Percentiles rank a stretch among this genome's conserved stretches.
phyloP scores from a whole-genome alignment of 2,113 vertebrate species.

The Symphodus melops region DNA sequence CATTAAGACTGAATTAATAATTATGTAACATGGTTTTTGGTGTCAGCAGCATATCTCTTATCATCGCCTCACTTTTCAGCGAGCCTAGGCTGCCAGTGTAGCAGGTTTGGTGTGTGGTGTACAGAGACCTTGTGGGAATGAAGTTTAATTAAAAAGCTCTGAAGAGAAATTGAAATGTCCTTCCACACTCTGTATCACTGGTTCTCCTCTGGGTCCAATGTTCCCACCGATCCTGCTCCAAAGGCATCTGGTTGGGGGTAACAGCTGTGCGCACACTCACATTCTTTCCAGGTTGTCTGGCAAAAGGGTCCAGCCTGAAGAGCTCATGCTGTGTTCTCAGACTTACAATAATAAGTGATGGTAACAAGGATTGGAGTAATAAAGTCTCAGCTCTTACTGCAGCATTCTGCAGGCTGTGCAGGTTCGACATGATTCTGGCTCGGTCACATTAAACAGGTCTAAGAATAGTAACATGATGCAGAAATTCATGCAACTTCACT shows the following conservation, averaged over 20 bases:
- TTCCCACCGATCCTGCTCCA: slow-evolving; percentile 16
- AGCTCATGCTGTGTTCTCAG: slow-evolving; percentile 12
- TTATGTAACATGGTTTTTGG: too few relatives aligned
- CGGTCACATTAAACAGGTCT: slow-evolving; percentile 4
- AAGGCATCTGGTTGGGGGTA: slow-evolving; percentile 30
- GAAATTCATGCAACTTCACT: too few relatives aligned
- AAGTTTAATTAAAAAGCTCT: not conserved
- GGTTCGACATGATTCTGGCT: not conserved
- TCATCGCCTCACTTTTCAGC: too few relatives aligned
- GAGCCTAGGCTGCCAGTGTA: too few relatives aligned
- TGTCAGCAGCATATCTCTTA: too few relatives aligned
- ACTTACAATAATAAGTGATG: not conserved
- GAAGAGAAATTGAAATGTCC: not conserved
- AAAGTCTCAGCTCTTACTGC: not conserved
- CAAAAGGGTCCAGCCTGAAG: not conserved
- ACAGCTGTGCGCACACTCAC: slow-evolving; percentile 50
- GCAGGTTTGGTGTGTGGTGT: not conserved
- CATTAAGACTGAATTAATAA: too few relatives aligned
- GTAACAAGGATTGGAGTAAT: not conserved
- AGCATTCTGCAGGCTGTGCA: not conserved
- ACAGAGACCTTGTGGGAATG: not conserved
- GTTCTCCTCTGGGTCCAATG: slow-evolving; percentile 11
- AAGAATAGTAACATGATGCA: not conserved
- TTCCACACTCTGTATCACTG: not conserved
- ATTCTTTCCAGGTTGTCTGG: slow-evolving; percentile 37